Evolutionary conservation across 2,888 invertebrate species (phyloP).

Genomic region (Tipula unca): DNA sequence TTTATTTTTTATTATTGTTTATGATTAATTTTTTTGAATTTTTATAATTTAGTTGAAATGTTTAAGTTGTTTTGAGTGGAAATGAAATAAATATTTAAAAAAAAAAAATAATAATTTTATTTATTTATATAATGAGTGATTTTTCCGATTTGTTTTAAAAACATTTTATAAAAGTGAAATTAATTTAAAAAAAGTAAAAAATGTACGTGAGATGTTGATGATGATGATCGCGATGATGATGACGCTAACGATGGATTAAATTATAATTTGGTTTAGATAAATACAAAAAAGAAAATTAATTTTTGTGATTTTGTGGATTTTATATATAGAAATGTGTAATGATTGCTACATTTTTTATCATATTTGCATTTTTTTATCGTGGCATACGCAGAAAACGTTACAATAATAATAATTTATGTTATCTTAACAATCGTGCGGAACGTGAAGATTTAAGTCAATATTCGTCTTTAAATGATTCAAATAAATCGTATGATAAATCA

Average conservation of each 20-base stretch:
- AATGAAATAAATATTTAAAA: background rate
- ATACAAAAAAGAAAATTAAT: background rate
- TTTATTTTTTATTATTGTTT: background rate
- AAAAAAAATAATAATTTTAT: background rate
- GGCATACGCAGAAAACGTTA: conserved; percentile 39
- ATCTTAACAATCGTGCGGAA: background rate
- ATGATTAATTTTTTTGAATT: background rate
- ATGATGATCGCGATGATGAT: background rate
- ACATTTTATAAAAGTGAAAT: background rate
- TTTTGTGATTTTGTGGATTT: background rate
- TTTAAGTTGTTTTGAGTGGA: background rate
- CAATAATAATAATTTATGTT: background rate
- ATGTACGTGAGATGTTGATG: background rate
- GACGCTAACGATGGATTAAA: background rate
- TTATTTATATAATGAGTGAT: background rate
- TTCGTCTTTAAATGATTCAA: background rate
- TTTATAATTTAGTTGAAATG: background rate
- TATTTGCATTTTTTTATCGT: conserved; percentile 40
- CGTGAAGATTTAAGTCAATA: background rate
- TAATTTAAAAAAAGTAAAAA: background rate
- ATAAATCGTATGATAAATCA: background rate
- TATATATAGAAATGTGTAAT: conserved; percentile 29
- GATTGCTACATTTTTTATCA: conserved; percentile 42
- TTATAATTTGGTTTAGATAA: background rate
- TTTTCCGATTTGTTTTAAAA: background rate